Evolutionary conservation across 2,113 vertebrate species (phyloP).

Genomic region (Protobothrops mucrosquamatus): DNA sequence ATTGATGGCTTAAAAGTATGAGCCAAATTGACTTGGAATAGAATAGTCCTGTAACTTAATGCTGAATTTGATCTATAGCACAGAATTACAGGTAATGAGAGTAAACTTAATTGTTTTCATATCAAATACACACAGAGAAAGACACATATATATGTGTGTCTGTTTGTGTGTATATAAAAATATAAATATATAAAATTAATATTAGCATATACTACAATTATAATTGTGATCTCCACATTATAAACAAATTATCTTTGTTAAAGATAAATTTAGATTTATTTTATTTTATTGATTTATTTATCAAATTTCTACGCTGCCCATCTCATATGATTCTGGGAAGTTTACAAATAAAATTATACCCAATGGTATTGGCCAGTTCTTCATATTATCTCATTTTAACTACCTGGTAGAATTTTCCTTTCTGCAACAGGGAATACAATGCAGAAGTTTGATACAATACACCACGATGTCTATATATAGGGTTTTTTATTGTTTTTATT

Average conservation of each 20-base stretch:
- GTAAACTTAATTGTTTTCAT: constrained; percentile 28
- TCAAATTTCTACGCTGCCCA: too few relatives aligned
- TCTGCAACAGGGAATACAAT: not conserved
- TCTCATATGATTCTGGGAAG: too few relatives aligned
- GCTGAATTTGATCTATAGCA: not conserved
- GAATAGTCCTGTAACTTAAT: not conserved
- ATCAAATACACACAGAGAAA: too few relatives aligned
- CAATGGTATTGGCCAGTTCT: not conserved
- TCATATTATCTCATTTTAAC: not conserved
- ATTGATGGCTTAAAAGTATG: not conserved
- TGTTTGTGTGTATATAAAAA: too few relatives aligned
- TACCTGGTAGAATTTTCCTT: not conserved
- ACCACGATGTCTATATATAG: not conserved
- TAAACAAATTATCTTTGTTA: not conserved
- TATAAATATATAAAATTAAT: too few relatives aligned
- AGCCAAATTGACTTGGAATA: not conserved
- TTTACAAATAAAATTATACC: too few relatives aligned
- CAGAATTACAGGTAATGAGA: constrained; percentile 67
- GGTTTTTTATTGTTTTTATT: not conserved
- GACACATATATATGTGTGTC: too few relatives aligned
- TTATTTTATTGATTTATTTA: too few relatives aligned
- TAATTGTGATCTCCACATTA: constrained; percentile 56
- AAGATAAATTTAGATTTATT: too few relatives aligned
- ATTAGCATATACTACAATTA: constrained; percentile 49
- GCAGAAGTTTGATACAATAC: not conserved